Base-by-base conservation (phyloP, 2,888 invertebrate genomes). In the Papilio elwesi region DNA sequence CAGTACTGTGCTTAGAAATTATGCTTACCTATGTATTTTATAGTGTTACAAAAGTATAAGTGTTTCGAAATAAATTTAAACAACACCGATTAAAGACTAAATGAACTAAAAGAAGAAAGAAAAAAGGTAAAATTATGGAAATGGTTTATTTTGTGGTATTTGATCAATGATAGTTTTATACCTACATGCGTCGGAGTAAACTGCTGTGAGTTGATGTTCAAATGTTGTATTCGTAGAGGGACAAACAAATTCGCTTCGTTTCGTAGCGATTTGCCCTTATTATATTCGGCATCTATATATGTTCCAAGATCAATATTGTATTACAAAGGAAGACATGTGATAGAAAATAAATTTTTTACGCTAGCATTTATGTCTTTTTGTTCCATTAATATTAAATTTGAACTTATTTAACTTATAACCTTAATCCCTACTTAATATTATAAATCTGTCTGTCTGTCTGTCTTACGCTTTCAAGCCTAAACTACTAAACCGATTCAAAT, bases 301-400 rank as follows among this genome's bases (percentile, higher is more conserved):
- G 91, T 92, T 91, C 87, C 89, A 90, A 91, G 90, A 85, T 87
- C 82, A 86, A 86, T 87, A 89, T 83, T 79, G 90, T 92, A 92
- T 79, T n/a, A n/a, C n/a, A 90, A 92, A 92, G 91, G 88, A 90
- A 90, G 88, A 91, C 88, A 91, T 92, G 93, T 93, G 92, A 93
- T 93, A 93, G 92, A 91, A 87, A 93, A 85, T 87, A 92, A 93
- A 92, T 88, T 92, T 93, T 93, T 90, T 93, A 93, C 93, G 90
- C 91, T 89, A 92, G 76, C 73, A 80, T 81, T 75, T 81, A 26
- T 43, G 76, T 85, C 83, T 83, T 78, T 83, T 82, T 85, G 65
- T 68, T 74, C 59, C 47, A 68, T 63, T 57, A 68, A n/a, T 38
- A 10, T 12, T 15, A 59, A 51, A 65, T 65, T 59, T 59, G 0